A percentile compares a stretch with the other conserved stretches of the same genome.
These are phyloP conservation scores for Herminia tarsipennalis DNA, from an alignment of 2,888 invertebrate species.

Conservation along the genomic window DNA sequence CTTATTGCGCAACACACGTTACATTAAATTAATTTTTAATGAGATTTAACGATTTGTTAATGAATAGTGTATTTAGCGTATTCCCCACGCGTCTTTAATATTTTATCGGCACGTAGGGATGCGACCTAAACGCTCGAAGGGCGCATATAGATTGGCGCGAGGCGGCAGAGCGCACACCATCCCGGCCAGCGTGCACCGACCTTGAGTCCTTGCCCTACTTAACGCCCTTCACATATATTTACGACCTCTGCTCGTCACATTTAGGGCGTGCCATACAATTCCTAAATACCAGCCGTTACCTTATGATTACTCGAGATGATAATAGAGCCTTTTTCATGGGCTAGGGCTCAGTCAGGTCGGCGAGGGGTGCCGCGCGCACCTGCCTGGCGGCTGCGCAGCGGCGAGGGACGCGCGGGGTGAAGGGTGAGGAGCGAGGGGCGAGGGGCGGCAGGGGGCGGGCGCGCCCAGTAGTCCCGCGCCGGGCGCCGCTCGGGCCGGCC, in stretches of 20 bases:
- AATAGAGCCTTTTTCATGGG: conserved; percentile 48
- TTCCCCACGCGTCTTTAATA: conserved; percentile 40
- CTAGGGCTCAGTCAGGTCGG: conserved; percentile 57
- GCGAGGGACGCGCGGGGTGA: conserved; percentile 44
- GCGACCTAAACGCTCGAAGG: conserved; percentile 54
- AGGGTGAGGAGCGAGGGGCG: conserved; percentile 38
- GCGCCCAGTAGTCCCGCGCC: conserved; percentile 79
- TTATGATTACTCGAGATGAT: conserved; percentile 47
- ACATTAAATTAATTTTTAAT: conserved; percentile 36
- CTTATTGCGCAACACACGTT: conserved; percentile 3
- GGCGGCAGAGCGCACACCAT: conserved; percentile 41
- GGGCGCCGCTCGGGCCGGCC: conserved; percentile 78
- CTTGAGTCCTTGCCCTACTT: conserved; percentile 68
- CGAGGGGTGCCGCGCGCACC: conserved; percentile 60
- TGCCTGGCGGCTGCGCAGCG: conserved; percentile 59
- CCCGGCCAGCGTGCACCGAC: conserved; percentile 66
- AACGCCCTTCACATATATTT: conserved; percentile 40
- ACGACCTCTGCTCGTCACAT: conserved; percentile 17
- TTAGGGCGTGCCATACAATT: conserved; percentile 23
- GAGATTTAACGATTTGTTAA: conserved; percentile 43
- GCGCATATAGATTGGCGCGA: conserved; percentile 56
- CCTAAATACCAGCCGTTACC: conserved; percentile 24
- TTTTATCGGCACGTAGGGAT: conserved; percentile 45
- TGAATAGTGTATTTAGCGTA: conserved; percentile 46
- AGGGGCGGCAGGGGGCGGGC: conserved; percentile 56